These are phyloP conservation scores for Sebastes glaucus DNA, from an alignment of 2,797 vertebrate species.

Conservation along the genomic window DNA sequence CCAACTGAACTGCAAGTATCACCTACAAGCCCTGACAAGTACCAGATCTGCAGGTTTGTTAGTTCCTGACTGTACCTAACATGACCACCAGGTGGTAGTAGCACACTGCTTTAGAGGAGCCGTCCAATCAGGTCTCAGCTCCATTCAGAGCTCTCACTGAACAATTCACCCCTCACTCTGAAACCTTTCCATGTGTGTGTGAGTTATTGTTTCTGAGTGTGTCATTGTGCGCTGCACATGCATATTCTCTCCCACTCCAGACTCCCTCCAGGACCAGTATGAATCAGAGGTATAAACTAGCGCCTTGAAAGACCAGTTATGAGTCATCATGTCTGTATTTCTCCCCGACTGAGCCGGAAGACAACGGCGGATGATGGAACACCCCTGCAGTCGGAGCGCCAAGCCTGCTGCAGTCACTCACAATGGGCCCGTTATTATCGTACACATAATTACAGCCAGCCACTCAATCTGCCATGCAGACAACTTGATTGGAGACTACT, in stretches of 20 bases:
- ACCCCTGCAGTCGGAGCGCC: slow-evolving; percentile 51
- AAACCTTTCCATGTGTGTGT: neutral
- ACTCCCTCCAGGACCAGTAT: slow-evolving; percentile 39
- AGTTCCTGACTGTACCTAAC: neutral
- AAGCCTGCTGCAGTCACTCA: slow-evolving; percentile 48
- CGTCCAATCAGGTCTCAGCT: neutral
- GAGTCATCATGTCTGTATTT: slow-evolving; percentile 67
- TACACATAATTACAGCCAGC: slow-evolving; percentile 67
- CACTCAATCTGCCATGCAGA: slow-evolving; percentile 58
- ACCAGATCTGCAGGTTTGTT: neutral
- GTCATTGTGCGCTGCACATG: slow-evolving; percentile 10
- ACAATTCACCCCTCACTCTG: neutral
- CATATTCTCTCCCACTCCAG: slow-evolving; percentile 12
- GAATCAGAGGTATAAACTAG: slow-evolving; percentile 59
- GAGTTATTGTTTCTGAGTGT: slow-evolving; percentile 34
- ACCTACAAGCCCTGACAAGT: slow-evolving; percentile 27
- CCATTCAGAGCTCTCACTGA: neutral
- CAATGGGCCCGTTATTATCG: slow-evolving; percentile 58
- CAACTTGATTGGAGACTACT: slow-evolving; percentile 53
- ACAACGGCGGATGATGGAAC: slow-evolving; percentile 59
- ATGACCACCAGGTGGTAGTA: slow-evolving; percentile 78
- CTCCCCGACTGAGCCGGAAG: slow-evolving; percentile 43
- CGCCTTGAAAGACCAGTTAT: slow-evolving; percentile 68
- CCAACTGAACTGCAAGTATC: neutral
- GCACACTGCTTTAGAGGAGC: slow-evolving; percentile 8